Evolutionary conservation across 2,797 vertebrate species (phyloP), one percentile per base, ranked within the genome.

Genomic region (Silurus aristotelis): DNA sequence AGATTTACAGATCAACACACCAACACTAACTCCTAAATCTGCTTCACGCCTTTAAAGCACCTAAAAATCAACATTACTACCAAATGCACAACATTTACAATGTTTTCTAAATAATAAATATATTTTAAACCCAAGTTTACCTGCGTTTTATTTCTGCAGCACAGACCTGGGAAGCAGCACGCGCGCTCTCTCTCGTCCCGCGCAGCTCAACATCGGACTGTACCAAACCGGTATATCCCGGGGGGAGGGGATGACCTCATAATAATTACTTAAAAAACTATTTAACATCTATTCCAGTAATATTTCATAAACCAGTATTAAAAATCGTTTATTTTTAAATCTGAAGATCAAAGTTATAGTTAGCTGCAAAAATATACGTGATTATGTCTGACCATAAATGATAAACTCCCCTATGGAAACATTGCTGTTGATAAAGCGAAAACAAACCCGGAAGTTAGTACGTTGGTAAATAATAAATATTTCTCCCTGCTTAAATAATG

Each of bases 141-240:
- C 70, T 63, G 68, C 9, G 22, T 66, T 38, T 13, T 12, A 38
- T 63, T 6, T 17, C 6, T 70, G 38, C 64, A 55, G 43, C 67
- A 48, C 52, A 68, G 12, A 58, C 46, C 25, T 10, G 48, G 55
- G 55, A 72, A 71, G 12, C 82, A 75, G 58, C 82, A 83, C 85
- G 75, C 85, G 72, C 85, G 38, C 76, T 63, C 76, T 55, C 76
- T 55, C 2, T 55, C 72, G 93, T 95, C 95, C 94, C 94, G 94
- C 94, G 92, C 94, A 90, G 90, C 87, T 91, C 90, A 89, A 89
- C 89, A 60, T 6, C 43, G 43, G 95, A 85, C 84, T 78, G 87
- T 90, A 94, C 95, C 93, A 95, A 61, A 20, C 5, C 38, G 6
- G 13, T 15, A n/a, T 17, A 22, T 20, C 15, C 6, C 9, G 22